Percentiles rank a stretch among this genome's conserved stretches.
Conservation (phyloP, 2,888 invertebrate species). For the Ochropleura plecta region DNA sequence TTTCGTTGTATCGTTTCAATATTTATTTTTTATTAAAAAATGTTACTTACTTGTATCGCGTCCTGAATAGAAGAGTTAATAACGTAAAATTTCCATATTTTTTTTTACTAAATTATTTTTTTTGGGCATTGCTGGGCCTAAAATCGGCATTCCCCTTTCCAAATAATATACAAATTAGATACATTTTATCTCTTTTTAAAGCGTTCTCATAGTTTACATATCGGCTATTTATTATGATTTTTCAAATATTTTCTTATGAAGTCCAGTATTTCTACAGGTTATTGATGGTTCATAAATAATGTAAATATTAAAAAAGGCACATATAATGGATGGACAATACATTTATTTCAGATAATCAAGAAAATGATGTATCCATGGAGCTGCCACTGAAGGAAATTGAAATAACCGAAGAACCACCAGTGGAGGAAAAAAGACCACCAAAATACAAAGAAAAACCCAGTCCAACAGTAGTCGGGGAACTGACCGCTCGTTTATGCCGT, state of each 20-base stretch:
- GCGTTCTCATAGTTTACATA: background rate
- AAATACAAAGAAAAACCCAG: too few relatives aligned
- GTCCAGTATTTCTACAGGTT: conserved; percentile 3
- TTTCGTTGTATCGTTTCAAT: too few relatives aligned
- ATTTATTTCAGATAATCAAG: conserved; percentile 3
- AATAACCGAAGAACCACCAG: conserved; percentile 2
- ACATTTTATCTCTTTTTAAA: conserved; percentile 1
- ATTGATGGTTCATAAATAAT: conserved; percentile 6
- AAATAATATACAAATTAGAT: background rate
- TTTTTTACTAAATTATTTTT: too few relatives aligned
- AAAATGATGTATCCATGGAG: conserved; percentile 3
- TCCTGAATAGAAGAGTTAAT: too few relatives aligned
- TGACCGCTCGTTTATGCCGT: too few relatives aligned
- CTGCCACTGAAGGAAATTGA: conserved; percentile 1
- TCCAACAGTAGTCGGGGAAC: too few relatives aligned
- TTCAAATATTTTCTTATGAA: conserved; percentile 4
- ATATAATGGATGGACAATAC: conserved; percentile 3
- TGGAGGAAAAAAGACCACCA: conserved; percentile 2
- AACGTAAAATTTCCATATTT: too few relatives aligned
- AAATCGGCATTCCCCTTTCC: too few relatives aligned
- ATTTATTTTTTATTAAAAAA: too few relatives aligned
- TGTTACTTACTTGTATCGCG: too few relatives aligned
- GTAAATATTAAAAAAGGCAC: conserved; percentile 1
- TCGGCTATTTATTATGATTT: conserved; percentile 6
- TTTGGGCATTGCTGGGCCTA: too few relatives aligned